Conservation (phyloP, 2,888 invertebrate species). For the Eupithecia inturbata region DNA sequence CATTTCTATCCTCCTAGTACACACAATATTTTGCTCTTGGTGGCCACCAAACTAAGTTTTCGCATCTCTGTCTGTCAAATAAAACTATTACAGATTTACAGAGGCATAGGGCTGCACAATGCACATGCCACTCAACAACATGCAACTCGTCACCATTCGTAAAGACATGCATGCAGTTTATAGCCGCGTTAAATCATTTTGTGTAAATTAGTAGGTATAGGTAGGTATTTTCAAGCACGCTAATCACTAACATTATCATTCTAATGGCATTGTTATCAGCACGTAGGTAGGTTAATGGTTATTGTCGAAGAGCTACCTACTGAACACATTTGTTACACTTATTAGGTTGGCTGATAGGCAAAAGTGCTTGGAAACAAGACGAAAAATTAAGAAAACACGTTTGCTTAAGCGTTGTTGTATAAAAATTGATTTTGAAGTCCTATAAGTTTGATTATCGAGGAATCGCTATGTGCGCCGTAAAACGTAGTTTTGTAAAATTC, state of each 20-base stretch:
- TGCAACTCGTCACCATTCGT: background rate
- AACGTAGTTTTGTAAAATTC: too few relatives aligned
- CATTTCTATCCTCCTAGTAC: too few relatives aligned
- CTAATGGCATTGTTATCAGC: constrained; percentile 57
- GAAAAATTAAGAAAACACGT: background rate
- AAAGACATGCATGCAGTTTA: background rate
- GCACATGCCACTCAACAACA: too few relatives aligned
- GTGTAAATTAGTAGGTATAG: background rate
- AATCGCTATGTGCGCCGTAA: too few relatives aligned
- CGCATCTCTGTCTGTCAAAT: too few relatives aligned
- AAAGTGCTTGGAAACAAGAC: background rate
- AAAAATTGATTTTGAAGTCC: too few relatives aligned
- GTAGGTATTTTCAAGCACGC: constrained; percentile 23
- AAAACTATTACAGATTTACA: too few relatives aligned
- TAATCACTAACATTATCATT: constrained; percentile 52
- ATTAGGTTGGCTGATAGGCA: background rate
- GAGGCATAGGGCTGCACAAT: too few relatives aligned
- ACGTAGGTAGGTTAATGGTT: constrained; percentile 53
- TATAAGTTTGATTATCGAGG: too few relatives aligned
- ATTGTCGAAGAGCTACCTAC: constrained; percentile 39
- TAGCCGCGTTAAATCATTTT: background rate
- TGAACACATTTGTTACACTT: constrained; percentile 13
- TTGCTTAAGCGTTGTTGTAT: too few relatives aligned
- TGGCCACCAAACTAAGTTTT: too few relatives aligned
- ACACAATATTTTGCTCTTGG: too few relatives aligned